Evolutionary conservation across 1,140 invertebrate species (phyloP), one percentile per base, ranked within the genome.

Genomic region (Ceratina australensis): DNA sequence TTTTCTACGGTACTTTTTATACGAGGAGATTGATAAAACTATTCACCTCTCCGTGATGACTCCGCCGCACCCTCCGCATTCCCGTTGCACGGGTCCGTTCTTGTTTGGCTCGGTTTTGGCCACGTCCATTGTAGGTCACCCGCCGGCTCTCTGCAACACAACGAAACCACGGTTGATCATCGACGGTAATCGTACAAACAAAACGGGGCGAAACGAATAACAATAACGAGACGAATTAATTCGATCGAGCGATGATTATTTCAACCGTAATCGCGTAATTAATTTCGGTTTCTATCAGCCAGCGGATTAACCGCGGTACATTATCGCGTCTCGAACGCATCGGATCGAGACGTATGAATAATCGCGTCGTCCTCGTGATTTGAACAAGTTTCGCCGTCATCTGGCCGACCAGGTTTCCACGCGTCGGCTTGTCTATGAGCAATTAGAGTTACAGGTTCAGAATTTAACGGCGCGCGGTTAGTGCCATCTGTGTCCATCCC

Each of bases 61-160:
- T 90, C 96, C 96, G 15, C 95, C 95, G 84, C 95, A 96, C 52
- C 95, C 95, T 0, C 95, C 95, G 88, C 95, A 96, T 79, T 96
- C 95, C 79, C 95, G 93, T 52, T 88, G 91, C 82, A 73, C 86
- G 63, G 84, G 84, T 81, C 91, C 88, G 84, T 90, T 89, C 82
- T 82, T 86, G 68, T 90, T 91, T 22, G 91, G 86, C 81, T 93
- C 93, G 42, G 90, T 90, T 86, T 93, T 93, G 78, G 87, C 92
- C 69, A 93, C 92, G 88, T 94, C 93, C 93, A 94, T 93, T 88
- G 93, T 93, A 24, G 5, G 57, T 57, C 33, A 22, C 22, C 12
- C 15, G 13, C 1, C 15, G 12, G 16, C 61, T 22, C 57, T 33
- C 82, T 84, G 69, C 1, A 84, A 78, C 63, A 42, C 18, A 22